Base-by-base conservation (phyloP, 2,888 invertebrate genomes). In the Stenotaenia linearis region DNA sequence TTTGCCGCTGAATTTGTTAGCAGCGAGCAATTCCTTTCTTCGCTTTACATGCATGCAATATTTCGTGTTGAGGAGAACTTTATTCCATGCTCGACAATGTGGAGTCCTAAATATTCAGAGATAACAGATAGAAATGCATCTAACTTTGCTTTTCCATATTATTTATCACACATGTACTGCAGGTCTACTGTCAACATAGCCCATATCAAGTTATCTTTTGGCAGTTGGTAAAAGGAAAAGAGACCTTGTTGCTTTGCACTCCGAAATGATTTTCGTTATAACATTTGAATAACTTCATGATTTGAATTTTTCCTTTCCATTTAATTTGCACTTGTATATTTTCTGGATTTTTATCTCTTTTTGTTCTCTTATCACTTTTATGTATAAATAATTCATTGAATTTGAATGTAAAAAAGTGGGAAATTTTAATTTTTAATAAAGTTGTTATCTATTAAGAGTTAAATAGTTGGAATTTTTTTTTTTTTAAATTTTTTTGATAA, bases 181-280 rank as follows among this genome's bases (percentile, higher is more conserved):
- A 61, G 61, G 61, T 61, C 61, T 61, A 61, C 61, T 61, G 61
- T 61, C 61, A 61, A 61, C 61, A 61, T 25, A 9, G 45, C 25
- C 23, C 61, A 61, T 61, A 61, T 61, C 61, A 61, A 61, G 25
- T 61, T 61, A 61, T 61, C 61, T 61, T 23, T 61, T 61, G 61
- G 61, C 61, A 61, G 61, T 61, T 61, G 61, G 61, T 61, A 61
- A 61, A 61, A 61, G 61, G 61, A 61, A 61, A 23, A 61, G 61
- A 28, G 28, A 23, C 56, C 61, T 9, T 61, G 61, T 61, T 61
- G 25, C 25, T 61, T 61, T 61, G 61, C 61, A 61, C 61, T 61
- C 32, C 23, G 7, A 56, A 61, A 61, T 61, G 1, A 61, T 25
- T 61, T 61, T 61, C 61, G 25, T 61, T 61, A 61, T 25, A 61